Percentiles rank a stretch among this genome's conserved stretches.
These are phyloP conservation scores for Hofmannophila pseudospretella DNA, from an alignment of 2,888 invertebrate genomes.

Conservation along the genomic window DNA sequence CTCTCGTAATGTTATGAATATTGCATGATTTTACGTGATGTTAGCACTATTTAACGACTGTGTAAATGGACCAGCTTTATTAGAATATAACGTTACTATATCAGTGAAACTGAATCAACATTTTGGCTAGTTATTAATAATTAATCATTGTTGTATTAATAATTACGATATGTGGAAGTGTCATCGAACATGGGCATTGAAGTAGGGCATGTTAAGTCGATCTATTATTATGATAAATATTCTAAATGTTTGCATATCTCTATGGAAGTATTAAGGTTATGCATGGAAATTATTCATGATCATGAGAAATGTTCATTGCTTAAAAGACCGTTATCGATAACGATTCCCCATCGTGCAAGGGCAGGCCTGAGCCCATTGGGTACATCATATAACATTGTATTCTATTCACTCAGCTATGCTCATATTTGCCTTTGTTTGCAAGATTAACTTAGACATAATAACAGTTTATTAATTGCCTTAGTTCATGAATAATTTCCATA, in stretches of 20 bases:
- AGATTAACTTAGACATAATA: no score
- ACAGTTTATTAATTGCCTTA: no score
- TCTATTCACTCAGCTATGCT: no score
- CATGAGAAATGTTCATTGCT: no score
- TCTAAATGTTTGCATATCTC: constrained; percentile 41
- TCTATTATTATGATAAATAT: no score
- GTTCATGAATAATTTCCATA: no score
- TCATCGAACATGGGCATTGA: constrained; percentile 21
- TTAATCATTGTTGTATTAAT: constrained; percentile 25
- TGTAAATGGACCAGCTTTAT: constrained; percentile 65
- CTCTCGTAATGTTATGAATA: constrained; percentile 51
- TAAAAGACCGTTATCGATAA: no score
- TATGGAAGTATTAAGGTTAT: constrained; percentile 9
- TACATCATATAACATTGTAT: no score
- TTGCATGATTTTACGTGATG: constrained; percentile 56
- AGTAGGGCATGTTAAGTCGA: no score
- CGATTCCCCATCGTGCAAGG: no score
- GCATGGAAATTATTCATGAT: not conserved
- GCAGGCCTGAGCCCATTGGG: no score
- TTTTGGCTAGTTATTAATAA: constrained; percentile 15
- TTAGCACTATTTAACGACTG: constrained; percentile 33
- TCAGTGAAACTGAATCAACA: constrained; percentile 60
- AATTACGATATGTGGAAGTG: constrained; percentile 29
- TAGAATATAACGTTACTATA: constrained; percentile 28
- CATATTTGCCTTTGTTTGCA: no score